A percentile compares a stretch with the other conserved stretches of the same genome.
phyloP scores from a whole-genome alignment of 2,113 vertebrate species.

The Miniopterus natalensis region DNA sequence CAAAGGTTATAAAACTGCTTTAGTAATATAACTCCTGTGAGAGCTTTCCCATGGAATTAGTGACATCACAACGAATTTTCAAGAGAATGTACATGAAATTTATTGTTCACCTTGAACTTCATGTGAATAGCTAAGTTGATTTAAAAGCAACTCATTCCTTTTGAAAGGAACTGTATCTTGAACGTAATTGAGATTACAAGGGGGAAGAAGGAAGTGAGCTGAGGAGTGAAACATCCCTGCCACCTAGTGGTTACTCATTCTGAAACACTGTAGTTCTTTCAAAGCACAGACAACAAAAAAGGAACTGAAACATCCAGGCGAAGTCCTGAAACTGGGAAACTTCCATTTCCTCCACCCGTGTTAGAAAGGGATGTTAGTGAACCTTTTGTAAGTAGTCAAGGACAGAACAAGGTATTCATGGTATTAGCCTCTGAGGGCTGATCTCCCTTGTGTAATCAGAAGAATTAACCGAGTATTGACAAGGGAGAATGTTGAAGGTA shows the following conservation, averaged over 20 bases:
- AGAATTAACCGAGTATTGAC: not conserved
- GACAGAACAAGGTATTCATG: not conserved
- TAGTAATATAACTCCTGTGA: constrained; percentile 51
- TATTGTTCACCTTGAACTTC: constrained; percentile 40
- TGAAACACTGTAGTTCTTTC: not conserved
- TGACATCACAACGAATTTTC: constrained; percentile 58
- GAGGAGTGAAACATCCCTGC: constrained; percentile 51
- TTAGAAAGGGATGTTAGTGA: not conserved
- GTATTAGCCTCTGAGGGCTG: not conserved
- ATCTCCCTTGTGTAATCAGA: not conserved
- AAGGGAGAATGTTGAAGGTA: not conserved
- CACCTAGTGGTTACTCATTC: constrained; percentile 70
- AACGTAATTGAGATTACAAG: not conserved
- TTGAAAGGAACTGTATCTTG: not conserved
- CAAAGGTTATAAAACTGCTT: constrained; percentile 60
- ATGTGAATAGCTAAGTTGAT: constrained; percentile 18
- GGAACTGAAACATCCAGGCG: not conserved
- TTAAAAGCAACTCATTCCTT: constrained; percentile 46
- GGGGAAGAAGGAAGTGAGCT: not conserved
- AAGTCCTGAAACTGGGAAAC: not conserved
- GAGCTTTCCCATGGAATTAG: constrained; percentile 7
- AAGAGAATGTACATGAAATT: not conserved
- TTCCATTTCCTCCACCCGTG: not conserved
- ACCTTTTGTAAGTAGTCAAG: not conserved
- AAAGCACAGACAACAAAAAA: not conserved